Evolutionary conservation across 1,140 invertebrate species (phyloP).

Genomic region (Drosophila erecta): DNA sequence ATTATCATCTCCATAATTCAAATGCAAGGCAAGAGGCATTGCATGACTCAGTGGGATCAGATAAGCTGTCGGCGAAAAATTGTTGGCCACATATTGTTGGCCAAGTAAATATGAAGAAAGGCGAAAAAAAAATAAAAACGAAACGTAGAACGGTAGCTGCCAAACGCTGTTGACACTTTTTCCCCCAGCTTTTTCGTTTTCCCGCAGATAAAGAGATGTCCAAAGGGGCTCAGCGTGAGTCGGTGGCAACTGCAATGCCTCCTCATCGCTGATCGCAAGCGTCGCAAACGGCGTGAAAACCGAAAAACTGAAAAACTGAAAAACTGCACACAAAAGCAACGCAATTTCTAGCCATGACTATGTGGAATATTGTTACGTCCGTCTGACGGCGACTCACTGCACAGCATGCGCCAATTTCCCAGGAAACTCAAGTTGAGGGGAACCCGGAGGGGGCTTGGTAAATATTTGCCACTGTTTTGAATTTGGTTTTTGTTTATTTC

Average conservation of each 20-base stretch:
- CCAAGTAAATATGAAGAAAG: conserved; percentile 74
- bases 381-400: conserved; percentile 63
- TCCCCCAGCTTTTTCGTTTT: conserved; percentile 20
- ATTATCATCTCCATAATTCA: conserved; percentile 84
- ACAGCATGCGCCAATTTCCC: conserved; percentile 81
- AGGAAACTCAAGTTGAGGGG: conserved; percentile 60
- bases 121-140: conserved; percentile 32
- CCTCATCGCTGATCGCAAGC: conserved; percentile 51
- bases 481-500: conserved; percentile 34
- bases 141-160: conserved; percentile 73
- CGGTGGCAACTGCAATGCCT: conserved; percentile 30
- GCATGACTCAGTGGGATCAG: conserved; percentile 79
- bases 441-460: conserved; percentile 61
- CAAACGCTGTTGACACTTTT: conserved; percentile 74
- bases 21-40: conserved; percentile 66
- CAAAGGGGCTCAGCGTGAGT: conserved; percentile 49
- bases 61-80: conserved; percentile 70
- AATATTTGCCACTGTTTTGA: conserved; percentile 79
- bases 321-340: conserved; percentile 65
- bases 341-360: conserved; percentile 68
- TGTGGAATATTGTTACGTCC: conserved; percentile 67
- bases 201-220: conserved; percentile 33
- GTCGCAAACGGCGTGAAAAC: conserved; percentile 43
- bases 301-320: conserved; percentile 17
- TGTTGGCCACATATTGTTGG: conserved; percentile 62